These are phyloP conservation scores for Centroberyx gerrardi DNA, from an alignment of 2,797 vertebrate genomes.

Conservation along the genomic window DNA sequence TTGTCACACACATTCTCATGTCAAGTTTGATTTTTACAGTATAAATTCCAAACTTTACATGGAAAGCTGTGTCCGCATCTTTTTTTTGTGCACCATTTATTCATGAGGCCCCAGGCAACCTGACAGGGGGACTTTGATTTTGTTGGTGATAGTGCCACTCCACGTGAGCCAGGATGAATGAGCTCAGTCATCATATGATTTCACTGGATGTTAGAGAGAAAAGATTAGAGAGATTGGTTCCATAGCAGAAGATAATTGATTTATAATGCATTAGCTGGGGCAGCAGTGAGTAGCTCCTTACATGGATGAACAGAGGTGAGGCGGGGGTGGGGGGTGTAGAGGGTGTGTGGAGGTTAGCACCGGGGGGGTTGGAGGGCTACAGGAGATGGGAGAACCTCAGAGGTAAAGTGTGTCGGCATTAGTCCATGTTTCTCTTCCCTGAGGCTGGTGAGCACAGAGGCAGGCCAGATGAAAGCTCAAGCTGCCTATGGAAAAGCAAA, in stretches of 20 bases:
- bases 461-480: not conserved
- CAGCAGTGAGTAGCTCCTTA: constrained; percentile 34
- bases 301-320: constrained; percentile 26
- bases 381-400: not conserved
- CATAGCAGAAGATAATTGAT: constrained; percentile 78
- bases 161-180: constrained; percentile 52
- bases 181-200: constrained; percentile 68
- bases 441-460: not conserved
- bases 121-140: constrained; percentile 11
- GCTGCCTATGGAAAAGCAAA: not conserved
- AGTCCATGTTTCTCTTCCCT: not conserved
- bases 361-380: not conserved
- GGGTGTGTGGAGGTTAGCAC: constrained; percentile 52
- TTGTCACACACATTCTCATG: too few relatives aligned
- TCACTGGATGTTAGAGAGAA: constrained; percentile 71
- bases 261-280: constrained; percentile 70
- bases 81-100: not conserved
- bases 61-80: not conserved
- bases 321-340: not conserved
- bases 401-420: not conserved
- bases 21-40: too few relatives aligned
- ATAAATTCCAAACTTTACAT: not conserved
- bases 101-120: not conserved
- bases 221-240: constrained; percentile 74
- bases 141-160: constrained; percentile 11